Conservation (phyloP, 2,113 vertebrate species). For the Lophochroa leadbeateri region DNA sequence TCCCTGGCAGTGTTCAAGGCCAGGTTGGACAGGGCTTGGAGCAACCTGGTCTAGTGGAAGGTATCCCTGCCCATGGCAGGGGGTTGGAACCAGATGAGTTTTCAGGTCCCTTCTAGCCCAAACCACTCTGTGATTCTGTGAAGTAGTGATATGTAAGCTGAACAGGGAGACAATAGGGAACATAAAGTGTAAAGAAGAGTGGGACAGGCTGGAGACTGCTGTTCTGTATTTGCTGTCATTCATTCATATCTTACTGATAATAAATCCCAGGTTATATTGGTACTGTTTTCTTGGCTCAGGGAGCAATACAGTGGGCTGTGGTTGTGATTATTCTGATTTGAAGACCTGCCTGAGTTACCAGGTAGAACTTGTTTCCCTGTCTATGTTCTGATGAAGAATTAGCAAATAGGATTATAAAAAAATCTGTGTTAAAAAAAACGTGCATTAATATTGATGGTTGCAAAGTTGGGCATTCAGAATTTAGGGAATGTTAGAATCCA, state of each 20-base stretch:
- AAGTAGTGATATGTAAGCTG: background rate
- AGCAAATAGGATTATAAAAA: background rate
- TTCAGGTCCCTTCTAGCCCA: background rate
- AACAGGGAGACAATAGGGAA: background rate
- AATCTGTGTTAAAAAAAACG: background rate
- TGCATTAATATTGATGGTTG: background rate
- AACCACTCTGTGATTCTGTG: background rate
- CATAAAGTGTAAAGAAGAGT: background rate
- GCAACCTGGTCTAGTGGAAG: background rate
- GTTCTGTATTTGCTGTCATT: background rate
- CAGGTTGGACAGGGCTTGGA: background rate
- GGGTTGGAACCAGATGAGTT: background rate
- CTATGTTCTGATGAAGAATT: background rate
- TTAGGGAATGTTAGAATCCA: background rate
- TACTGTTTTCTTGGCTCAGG: background rate
- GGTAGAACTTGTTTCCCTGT: background rate
- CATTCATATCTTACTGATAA: rapidly evolving
- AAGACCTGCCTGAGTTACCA: background rate
- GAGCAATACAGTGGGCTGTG: background rate
- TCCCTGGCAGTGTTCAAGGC: background rate
- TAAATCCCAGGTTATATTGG: background rate
- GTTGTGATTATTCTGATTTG: background rate
- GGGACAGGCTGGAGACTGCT: background rate
- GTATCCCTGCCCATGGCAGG: background rate
- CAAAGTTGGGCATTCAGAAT: background rate